A percentile compares a stretch with the other conserved stretches of the same genome.
phyloP scores from a whole-genome alignment of 2,797 vertebrate genomes.

The Petrocephalus schoutedeni region DNA sequence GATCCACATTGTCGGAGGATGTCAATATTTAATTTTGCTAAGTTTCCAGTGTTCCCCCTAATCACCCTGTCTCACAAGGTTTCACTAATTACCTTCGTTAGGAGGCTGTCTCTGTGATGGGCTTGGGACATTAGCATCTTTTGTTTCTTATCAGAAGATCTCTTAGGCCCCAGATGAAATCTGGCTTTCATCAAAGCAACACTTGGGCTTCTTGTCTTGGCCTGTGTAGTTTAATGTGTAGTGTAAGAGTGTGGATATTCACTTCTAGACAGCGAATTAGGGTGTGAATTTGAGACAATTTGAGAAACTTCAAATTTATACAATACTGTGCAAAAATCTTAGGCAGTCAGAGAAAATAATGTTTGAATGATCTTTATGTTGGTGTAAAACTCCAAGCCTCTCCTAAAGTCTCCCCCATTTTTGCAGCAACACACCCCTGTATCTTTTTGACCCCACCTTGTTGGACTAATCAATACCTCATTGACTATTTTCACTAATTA shows the following conservation, averaged over 20 bases:
- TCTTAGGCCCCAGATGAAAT: neutral
- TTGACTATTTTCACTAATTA: neutral
- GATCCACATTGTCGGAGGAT: slow-evolving; percentile 11
- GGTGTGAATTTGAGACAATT: neutral
- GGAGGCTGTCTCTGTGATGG: neutral
- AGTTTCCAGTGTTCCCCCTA: neutral
- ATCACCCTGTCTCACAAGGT: neutral
- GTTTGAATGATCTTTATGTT: neutral
- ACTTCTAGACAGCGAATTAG: neutral
- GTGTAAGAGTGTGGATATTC: neutral
- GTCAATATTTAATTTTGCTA: slow-evolving; percentile 16
- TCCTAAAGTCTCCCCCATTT: neutral
- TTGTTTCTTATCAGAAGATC: slow-evolving; percentile 20
- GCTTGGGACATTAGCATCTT: neutral
- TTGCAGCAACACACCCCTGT: neutral
- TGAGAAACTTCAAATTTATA: neutral
- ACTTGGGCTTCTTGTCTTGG: neutral
- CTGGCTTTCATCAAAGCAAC: neutral
- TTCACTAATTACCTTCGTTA: neutral
- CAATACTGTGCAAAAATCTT: neutral
- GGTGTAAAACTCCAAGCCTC: neutral
- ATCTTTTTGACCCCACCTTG: neutral
- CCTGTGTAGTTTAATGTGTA: neutral
- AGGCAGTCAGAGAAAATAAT: neutral
- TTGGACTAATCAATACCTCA: neutral